Base-by-base conservation (phyloP, 2,888 invertebrate genomes). In the Mesorhabditis belari region DNA sequence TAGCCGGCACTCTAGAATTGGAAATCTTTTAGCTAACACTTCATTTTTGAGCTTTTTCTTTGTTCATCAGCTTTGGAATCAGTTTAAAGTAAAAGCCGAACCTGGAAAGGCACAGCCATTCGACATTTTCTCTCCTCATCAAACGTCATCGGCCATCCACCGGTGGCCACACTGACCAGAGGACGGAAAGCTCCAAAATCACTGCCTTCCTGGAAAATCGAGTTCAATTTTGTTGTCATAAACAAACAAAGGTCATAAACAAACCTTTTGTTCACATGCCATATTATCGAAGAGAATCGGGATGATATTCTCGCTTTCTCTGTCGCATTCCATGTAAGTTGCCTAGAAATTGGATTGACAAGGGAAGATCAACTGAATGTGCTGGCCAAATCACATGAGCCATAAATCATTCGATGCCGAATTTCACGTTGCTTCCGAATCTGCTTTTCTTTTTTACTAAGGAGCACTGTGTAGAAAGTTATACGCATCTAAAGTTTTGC, bases 61-160 rank as follows among this genome's bases (percentile, higher is more conserved):
- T n/a, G n/a, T n/a, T n/a, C n/a, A n/a, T n/a, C n/a, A n/a, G n/a
- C n/a, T n/a, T n/a, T n/a, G n/a, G n/a, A n/a, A n/a, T n/a, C n/a
- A n/a, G n/a, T n/a, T n/a, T n/a, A n/a, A n/a, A n/a, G n/a, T n/a
- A n/a, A n/a, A n/a, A n/a, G n/a, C n/a, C n/a, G n/a, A n/a, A 69
- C 71, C 71, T 77, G 77, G 67, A 70, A 76, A 52, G 76, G 76
- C 50, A 77, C 63, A 27, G 71, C 67, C 56, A 65, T 62, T 57
- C 67, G 63, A 59, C 77, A 76, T 50, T 67, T 64, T 29, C 71
- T 25, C 55, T 77, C 77, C 44, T 77, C 73, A 9, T 66, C 63
- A 53, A 64, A 71, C 26, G 72, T 69, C 70, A 73, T 76, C 6
- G 64, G 44, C 60, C 69, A 71, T 49, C 76, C 77, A 21, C 76